phyloP scores from a whole-genome alignment of 2,113 vertebrate species.

The Epinephelus cyanopodus region DNA sequence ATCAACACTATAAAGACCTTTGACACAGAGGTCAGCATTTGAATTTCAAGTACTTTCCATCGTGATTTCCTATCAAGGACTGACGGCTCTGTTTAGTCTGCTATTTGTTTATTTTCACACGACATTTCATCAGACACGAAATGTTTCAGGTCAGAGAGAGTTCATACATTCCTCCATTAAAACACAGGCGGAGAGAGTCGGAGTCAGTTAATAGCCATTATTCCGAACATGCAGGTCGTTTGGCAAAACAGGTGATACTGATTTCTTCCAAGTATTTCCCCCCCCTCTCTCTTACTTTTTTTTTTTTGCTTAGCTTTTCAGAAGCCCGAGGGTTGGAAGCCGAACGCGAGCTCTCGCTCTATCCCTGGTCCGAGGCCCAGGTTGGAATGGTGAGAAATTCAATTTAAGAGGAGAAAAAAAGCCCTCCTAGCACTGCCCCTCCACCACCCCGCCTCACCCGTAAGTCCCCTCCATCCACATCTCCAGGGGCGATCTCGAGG shows the following conservation, averaged over 20 bases:
- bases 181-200: conserved; percentile 82
- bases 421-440: conserved; percentile 67
- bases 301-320: conserved; percentile 57
- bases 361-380: conserved; percentile 88
- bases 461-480: conserved; percentile 88
- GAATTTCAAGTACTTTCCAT: conserved; percentile 37
- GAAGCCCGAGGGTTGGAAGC: conserved; percentile 85
- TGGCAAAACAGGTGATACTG: conserved; percentile 93
- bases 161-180: conserved; percentile 83
- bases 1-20: conserved; percentile 23
- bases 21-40: neutral
- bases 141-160: conserved; percentile 81
- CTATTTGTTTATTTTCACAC: conserved; percentile 76
- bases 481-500: conserved; percentile 91
- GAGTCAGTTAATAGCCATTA: conserved; percentile 86
- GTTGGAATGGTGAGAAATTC: conserved; percentile 96
- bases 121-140: conserved; percentile 80
- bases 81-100: conserved; percentile 65
- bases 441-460: conserved; percentile 62
- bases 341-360: conserved; percentile 80
- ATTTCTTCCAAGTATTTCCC: conserved; percentile 86
- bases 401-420: conserved; percentile 86
- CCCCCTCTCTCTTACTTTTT: conserved; percentile 15
- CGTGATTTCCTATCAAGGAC: conserved; percentile 23
- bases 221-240: conserved; percentile 86